Base-by-base conservation (phyloP, 2,113 vertebrate genomes). In the Pleuronectes platessa region DNA sequence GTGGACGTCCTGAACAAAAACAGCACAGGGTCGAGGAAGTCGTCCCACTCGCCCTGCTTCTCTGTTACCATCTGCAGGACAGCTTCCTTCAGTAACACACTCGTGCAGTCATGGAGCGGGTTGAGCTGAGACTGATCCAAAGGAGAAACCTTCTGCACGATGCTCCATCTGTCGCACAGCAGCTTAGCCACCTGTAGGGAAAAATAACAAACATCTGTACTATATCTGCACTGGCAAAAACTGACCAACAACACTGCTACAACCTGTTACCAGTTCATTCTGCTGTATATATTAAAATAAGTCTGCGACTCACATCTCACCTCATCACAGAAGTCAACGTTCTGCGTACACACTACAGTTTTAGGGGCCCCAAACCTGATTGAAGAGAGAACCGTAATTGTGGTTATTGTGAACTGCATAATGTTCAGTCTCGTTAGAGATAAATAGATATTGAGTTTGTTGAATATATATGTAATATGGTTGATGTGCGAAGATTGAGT, bases 351-450 rank as follows among this genome's bases (percentile, higher is more conserved):
- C 20, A 94, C 94, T 21, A 97, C 93, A 18, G 93, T 95, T 92
- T 95, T 97, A 71, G 95, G 93, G 0, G 94, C 92, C 0, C 96
- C 96, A 63, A 96, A 98, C 93, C 97, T 98, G 73, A 63, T 81
- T 23, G 27, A 73, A 62, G 3, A 72, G 11, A 67, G 11, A 58
- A n/a, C 1, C 13, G 12, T 51, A 23, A 14, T 0, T 40, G n/a
- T 17, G 61, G 7, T 51, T 18, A 51, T 15, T 51, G 47, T 13
- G 40, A 42, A 42, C 40, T 42, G 40, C 40, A 42, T 42, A 42
- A 42, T 42, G 10, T 12, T 42, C 40, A 11, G 40, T 13, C 53
- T 2, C 20, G 20, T 55, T 26, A 65, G 35, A n/a, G n/a, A 49
- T 4, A 45, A 64, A 63, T 12, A 47, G 35, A 37, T 37, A 37